Base-by-base conservation (phyloP, 2,888 invertebrate genomes). In the Gymnoscelis rufifasciata region DNA sequence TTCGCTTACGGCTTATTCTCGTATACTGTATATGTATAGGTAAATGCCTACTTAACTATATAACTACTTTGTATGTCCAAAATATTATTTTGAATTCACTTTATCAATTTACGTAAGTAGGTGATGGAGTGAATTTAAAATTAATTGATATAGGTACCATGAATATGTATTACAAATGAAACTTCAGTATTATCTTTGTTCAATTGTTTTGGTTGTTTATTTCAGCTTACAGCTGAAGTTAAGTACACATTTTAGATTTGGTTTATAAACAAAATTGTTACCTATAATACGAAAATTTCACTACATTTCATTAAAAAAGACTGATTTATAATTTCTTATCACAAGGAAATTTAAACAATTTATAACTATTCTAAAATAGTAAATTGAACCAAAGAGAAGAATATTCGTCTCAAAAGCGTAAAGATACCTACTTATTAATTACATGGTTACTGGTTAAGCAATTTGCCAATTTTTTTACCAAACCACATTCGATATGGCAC, bases 201-300 rank as follows among this genome's bases (percentile, higher is more conserved):
- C 15, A 45, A 38, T 38, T 14, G 33, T 36, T 47, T 48, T 46
- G 38, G 38, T 58, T 57, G 19, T 66, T 58, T 64, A 49, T 49
- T 54, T 63, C 81, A 83, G 83, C 83, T 84, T 70, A 65, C 50
- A 83, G 83, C 84, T 71, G 76, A 71, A 75, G 71, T 30, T 12
- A 28, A 19, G 2, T 30, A 47, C 29, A 26, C 38, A n/a, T 29
- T 26, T 36, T 35, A 30, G 14, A 37, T 31, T 48, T 43, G 35
- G 43, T 40, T 28, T 19, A 10, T 15, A 31, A 36, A 39, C 12
- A 36, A 26, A 31, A 31, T 19, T n/a, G 10, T 11, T 35, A 26
- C 26, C 19, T 19, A 19, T 7, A 8, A 6, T 8, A 26, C 3
- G 8, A 33, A 33, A 7, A 35, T 35, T 33, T 35, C n/a, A 10